A percentile compares a stretch with the other conserved stretches of the same genome.
These are phyloP conservation scores for Hyles euphorbiae DNA, from an alignment of 1,140 invertebrate species.

Conservation along the genomic window DNA sequence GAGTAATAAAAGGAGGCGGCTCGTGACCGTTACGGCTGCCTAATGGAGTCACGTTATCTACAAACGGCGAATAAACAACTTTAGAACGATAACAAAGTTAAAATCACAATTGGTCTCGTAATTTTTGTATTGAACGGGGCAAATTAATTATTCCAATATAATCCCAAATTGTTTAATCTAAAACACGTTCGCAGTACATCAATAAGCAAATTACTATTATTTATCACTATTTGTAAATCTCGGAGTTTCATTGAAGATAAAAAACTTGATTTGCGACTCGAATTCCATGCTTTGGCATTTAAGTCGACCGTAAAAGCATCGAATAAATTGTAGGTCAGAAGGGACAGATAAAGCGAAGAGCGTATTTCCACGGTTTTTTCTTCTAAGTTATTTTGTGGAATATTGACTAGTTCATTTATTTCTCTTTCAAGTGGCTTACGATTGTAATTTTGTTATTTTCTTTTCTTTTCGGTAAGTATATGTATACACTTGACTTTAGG, in stretches of 20 bases:
- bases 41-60: conserved; percentile 49
- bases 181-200: not conserved
- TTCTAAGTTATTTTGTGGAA: conserved; percentile 53
- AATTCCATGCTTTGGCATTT: conserved; percentile 68
- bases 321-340: conserved; percentile 73
- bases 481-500: no score
- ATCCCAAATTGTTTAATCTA: not conserved
- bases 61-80: conserved; percentile 39
- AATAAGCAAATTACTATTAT: not conserved
- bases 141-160: conserved; percentile 4
- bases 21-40: conserved; percentile 45
- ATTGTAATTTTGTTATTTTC: conserved; percentile 5
- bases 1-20: conserved; percentile 47
- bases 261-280: conserved; percentile 55
- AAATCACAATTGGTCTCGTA: conserved; percentile 23
- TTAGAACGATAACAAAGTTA: conserved; percentile 30
- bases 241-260: conserved; percentile 22
- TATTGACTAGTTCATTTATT: conserved; percentile 44
- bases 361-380: conserved; percentile 53
- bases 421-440: conserved; percentile 11
- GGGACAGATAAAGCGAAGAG: conserved; percentile 66
- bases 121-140: conserved; percentile 14
- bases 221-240: conserved; percentile 12
- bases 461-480: not conserved
- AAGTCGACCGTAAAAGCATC: conserved; percentile 69